Evolutionary conservation across 2,888 invertebrate species (phyloP), one percentile per base, ranked within the genome.

Genomic region (Alloplasta piceator): DNA sequence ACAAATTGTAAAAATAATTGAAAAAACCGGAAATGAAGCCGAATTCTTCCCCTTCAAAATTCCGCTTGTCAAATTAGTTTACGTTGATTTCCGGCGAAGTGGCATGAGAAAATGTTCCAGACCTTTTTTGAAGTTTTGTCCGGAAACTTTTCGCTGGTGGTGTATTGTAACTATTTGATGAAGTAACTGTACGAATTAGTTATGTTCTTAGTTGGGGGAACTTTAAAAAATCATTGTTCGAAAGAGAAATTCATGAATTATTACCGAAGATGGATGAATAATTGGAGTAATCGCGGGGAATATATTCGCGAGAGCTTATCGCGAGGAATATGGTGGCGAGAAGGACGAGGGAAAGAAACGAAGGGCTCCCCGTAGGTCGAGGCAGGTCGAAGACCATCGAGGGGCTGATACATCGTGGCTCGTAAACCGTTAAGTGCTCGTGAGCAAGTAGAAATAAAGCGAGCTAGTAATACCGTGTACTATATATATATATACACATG

Each of bases 371-470:
- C 71, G 46, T 61, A 82, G 80, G 76, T 77, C 82, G 82, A 50
- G 68, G 76, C 80, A 72, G 66, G 64, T 56, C 83, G 77, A 85
- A 74, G 82, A 82, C 83, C 78, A 82, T 83, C 82, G 85, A 82
- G 86, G 86, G 85, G 85, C 84, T 85, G 90, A 88, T 89, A 88
- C 86, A 88, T 87, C 88, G 89, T 84, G 85, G 82, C 86, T 90
- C 91, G 90, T 91, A 91, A 91, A 91, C 85, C 86, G 86, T 88
- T 88, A 89, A 90, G 89, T 89, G 86, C 89, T 86, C 86, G 82
- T 80, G 88, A 83, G 84, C 87, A 87, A 88, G 89, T 87, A 88
- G 83, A 78, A 87, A 87, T 85, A 82, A 87, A 86, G 86, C 85
- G 77, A 72, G 71, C 70, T 52, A 61, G 66, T 55, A 52, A 66